Evolutionary conservation across 2,113 vertebrate species (phyloP), one percentile per base, ranked within the genome.

Genomic region (Amazona vittata): DNA sequence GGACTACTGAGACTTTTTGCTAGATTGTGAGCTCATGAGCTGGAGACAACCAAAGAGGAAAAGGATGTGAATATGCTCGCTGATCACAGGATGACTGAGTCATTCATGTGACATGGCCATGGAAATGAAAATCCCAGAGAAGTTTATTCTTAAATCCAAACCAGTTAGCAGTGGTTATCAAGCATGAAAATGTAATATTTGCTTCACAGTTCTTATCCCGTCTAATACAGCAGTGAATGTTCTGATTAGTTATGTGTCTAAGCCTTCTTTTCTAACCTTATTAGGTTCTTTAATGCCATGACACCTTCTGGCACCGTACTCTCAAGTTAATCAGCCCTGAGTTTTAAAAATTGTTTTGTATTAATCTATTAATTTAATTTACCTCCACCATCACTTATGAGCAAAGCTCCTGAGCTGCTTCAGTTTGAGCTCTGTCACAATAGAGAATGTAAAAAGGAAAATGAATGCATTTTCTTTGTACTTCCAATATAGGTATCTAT

Each of bases 261-360:
- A 97, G 91, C 92, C 81, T 95, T 89, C 88, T 93, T 79, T 93
- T 84, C 83, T 90, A 92, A 84, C 83, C 64, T 68, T 77, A 83
- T 97, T 95, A 90, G 41, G 73, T 74, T 96, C 90, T 94, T 96
- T 92, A 90, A 87, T 57, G 92, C 70, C 76, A 69, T 89, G 86
- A 97, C 77, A 86, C 70, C 60, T 95, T 94, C 83, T 89, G 86
- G 86, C 94, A 91, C 68, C 52, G 33, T 60, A 71, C 35, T 94
- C 29, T 74, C 77, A 83, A 83, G 70, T 64, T 83, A 90, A 95
- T 94, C 73, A 96, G 76, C 74, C 75, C 35, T 75, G 26, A 15
- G 26, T 47, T 89, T 95, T 59, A 94, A 89, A 89, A 95, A 79
- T 33, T 91, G 59, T 86, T 94, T 86, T 80, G n/a, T 90, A 82